Percentiles rank a stretch among this genome's conserved stretches.
Conservation (phyloP, 1,140 invertebrate species). For the Musca domestica region DNA sequence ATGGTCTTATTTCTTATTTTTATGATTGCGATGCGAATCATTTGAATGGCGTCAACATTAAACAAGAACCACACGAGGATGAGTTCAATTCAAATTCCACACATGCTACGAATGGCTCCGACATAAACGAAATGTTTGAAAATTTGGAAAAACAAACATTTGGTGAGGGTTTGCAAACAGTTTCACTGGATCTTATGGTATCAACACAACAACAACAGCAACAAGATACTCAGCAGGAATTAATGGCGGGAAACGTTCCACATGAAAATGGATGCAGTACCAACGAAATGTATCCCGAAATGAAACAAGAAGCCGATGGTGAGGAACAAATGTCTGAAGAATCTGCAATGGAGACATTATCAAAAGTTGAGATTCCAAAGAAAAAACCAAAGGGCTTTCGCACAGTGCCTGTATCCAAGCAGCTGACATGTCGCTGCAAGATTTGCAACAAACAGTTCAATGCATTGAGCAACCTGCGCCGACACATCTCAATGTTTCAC, state of each 20-base stretch:
- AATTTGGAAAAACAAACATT: slow-evolving; percentile 35
- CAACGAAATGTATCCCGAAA: background rate
- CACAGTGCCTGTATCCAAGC: slow-evolving; percentile 40
- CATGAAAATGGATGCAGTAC: background rate
- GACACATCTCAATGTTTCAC: slow-evolving; percentile 59
- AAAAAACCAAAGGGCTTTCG: slow-evolving; percentile 29
- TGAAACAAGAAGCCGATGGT: no score
- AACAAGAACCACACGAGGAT: background rate
- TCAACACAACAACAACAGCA: background rate
- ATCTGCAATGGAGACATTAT: background rate
- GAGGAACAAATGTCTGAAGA: background rate
- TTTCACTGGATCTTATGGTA: slow-evolving; percentile 35
- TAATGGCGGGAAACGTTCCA: background rate
- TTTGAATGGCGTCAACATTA: slow-evolving; percentile 7
- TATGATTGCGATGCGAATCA: slow-evolving; percentile 12
- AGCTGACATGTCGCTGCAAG: slow-evolving; percentile 46
- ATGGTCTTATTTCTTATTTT: background rate
- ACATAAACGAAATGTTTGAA: slow-evolving; percentile 37
- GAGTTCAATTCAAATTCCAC: background rate
- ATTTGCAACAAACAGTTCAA: slow-evolving; percentile 52
- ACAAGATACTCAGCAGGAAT: background rate
- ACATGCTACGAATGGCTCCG: background rate
- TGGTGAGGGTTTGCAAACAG: slow-evolving; percentile 37
- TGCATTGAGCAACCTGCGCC: slow-evolving; percentile 54
- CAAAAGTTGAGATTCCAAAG: slow-evolving; percentile 6